Percentiles rank a stretch among this genome's conserved stretches.
Evolutionary conservation across 2,888 invertebrate species (phyloP).

Genomic region (Halictus quadricinctus): DNA sequence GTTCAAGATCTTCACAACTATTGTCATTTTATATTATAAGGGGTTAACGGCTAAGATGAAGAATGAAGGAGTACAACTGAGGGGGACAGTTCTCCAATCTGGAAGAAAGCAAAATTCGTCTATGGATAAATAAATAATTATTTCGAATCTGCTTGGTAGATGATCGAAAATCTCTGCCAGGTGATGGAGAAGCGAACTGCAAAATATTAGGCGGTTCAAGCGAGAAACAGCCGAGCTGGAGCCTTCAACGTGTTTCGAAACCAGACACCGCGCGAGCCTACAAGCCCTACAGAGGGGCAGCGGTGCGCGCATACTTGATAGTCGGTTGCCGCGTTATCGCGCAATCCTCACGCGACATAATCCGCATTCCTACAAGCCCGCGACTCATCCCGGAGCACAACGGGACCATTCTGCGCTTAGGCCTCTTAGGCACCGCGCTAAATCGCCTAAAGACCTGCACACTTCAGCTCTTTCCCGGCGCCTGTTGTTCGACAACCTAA

Average conservation of each 20-base stretch:
- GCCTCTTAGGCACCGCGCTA: slow-evolving; percentile 5
- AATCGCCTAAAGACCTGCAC: not conserved
- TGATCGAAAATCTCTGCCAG: not conserved
- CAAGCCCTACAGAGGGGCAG: not conserved
- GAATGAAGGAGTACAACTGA: not conserved
- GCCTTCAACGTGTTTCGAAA: slow-evolving; percentile 21
- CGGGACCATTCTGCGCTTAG: slow-evolving; percentile 34
- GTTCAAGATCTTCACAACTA: not conserved
- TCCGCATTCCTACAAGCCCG: slow-evolving; percentile 54
- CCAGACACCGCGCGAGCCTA: slow-evolving; percentile 15
- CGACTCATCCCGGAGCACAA: slow-evolving; percentile 46
- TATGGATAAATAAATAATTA: not conserved
- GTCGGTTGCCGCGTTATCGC: slow-evolving; percentile 52
- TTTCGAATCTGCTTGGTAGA: not conserved
- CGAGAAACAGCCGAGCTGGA: slow-evolving; percentile 1
- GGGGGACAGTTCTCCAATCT: not conserved
- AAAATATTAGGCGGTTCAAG: slow-evolving; percentile 1
- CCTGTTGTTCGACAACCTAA: not conserved
- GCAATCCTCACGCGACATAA: slow-evolving; percentile 54
- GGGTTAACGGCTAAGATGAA: not conserved
- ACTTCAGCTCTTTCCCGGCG: not conserved
- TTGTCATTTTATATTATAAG: not conserved
- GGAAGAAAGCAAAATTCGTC: too few relatives aligned
- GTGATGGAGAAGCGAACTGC: not conserved
- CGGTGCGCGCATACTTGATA: slow-evolving; percentile 22